Evolutionary conservation across 2,797 vertebrate species (phyloP).

Genomic region (Aeoliscus strigatus): DNA sequence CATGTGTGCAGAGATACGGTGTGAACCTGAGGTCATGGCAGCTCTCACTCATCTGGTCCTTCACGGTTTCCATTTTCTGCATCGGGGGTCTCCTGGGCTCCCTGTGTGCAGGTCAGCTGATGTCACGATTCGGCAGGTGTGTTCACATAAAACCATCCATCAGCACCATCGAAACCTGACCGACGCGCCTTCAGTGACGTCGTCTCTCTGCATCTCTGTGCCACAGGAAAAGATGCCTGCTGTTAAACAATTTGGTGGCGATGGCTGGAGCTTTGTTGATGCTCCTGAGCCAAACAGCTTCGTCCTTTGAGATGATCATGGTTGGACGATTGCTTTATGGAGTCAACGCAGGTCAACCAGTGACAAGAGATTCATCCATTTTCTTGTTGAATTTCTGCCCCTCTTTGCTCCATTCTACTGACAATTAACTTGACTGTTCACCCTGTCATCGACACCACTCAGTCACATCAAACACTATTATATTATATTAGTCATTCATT

Average conservation of each 20-base stretch:
- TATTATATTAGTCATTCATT: too few species aligned
- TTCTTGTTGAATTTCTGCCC: not conserved
- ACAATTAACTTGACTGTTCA: too few species aligned
- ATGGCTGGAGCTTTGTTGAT: constrained; percentile 67
- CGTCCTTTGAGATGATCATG: constrained; percentile 79
- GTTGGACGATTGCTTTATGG: constrained; percentile 69
- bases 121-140: constrained; percentile 63
- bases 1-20: constrained; percentile 59
- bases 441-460: too few species aligned
- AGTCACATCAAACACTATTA: too few species aligned
- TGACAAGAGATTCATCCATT: not conserved
- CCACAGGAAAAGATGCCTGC: constrained; percentile 67
- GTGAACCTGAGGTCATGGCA: constrained; percentile 54
- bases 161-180: too few species aligned
- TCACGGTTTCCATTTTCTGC: constrained; percentile 69
- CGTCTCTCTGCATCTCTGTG: constrained; percentile 11
- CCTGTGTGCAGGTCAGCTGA: constrained; percentile 32
- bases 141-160: not conserved
- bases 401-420: constrained; percentile 8
- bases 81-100: constrained; percentile 68
- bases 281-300: constrained; percentile 59
- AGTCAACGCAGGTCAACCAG: constrained; percentile 59
- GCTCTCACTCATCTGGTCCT: constrained; percentile 74
- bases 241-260: constrained; percentile 64
- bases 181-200: too few species aligned